Conservation (phyloP, 2,113 vertebrate genomes). For the Chionodraco myersi region DNA sequence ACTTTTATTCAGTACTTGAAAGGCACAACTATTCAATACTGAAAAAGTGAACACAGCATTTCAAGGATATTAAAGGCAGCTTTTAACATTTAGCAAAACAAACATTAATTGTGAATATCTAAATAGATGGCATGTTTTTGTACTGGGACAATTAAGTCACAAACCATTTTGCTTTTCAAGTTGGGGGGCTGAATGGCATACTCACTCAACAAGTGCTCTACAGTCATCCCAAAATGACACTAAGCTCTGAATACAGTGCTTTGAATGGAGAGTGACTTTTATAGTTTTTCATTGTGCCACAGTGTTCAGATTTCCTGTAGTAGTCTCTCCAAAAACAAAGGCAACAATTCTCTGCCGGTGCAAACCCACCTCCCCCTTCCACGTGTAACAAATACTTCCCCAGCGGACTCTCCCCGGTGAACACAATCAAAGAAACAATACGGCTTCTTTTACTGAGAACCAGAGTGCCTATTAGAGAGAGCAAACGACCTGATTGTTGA, state of each 20-base stretch:
- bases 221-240: constrained; percentile 42
- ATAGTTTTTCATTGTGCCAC: constrained; percentile 53
- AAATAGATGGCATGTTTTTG: constrained; percentile 12
- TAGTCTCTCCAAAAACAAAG: constrained; percentile 71
- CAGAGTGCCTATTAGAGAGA: constrained; percentile 76
- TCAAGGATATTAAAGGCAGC: neutral
- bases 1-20: constrained; percentile 23
- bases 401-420: constrained; percentile 68
- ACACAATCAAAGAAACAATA: constrained; percentile 81
- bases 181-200: neutral
- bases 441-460: constrained; percentile 71
- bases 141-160: constrained; percentile 2
- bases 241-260: constrained; percentile 26
- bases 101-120: neutral
- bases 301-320: constrained; percentile 60
- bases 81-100: constrained; percentile 2
- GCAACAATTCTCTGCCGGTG: constrained; percentile 50
- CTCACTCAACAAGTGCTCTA: constrained; percentile 47
- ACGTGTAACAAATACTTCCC: constrained; percentile 74
- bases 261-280: constrained; percentile 52
- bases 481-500: constrained; percentile 80
- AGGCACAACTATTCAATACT: neutral
- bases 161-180: constrained; percentile 23
- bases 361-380: constrained; percentile 63
- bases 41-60: neutral